Evolutionary conservation across 1,140 invertebrate genomes (phyloP), one percentile per base, ranked within the genome.

Genomic region (honey bee (Apis mellifera)): DNA sequence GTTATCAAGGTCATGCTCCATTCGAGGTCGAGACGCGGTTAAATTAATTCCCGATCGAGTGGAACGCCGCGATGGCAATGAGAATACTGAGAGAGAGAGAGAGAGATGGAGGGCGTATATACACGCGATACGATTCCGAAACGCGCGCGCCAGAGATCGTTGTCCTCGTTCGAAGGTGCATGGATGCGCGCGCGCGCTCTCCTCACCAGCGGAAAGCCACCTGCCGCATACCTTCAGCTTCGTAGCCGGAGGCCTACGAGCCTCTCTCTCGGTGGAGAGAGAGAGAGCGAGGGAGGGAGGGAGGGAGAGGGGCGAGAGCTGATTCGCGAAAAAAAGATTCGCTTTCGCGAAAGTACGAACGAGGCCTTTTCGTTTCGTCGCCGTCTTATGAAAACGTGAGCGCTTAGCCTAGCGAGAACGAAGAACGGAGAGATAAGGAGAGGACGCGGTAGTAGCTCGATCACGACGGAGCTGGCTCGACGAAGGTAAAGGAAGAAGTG

Each of bases 301-400:
- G 9, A 21, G 8, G 15, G 15, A 15, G 21, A 70, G 52, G 57
- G 57, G 32, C 62, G 55, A 52, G 50, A 68, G 54, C 23, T 42
- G 52, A 19, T 32, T 69, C 15, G 78, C 72, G 83, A 89, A 85
- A 85, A 87, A 88, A 89, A 91, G 83, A 87, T 89, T 89, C 79
- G 88, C 84, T 89, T 89, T 89, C 88, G 84, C 88, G 85, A 89
- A 89, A 90, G 88, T 84, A 71, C 73, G 68, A 59, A 26, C 71
- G 64, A 57, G 26, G 64, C 57, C 78, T 85, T 75, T 86, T 77
- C 86, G 59, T 87, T 84, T 87, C 74, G 54, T 62, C 65, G 0
- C 42, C n/a, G 52, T 65, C 48, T 9, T 32, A 23, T n/a, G 64
- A 65, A 65, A 19, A 15, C 19, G 62, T 23, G 62, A 1, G 15